Conservation (phyloP, 2,888 invertebrate species). For the Drosophila mulleri region DNA sequence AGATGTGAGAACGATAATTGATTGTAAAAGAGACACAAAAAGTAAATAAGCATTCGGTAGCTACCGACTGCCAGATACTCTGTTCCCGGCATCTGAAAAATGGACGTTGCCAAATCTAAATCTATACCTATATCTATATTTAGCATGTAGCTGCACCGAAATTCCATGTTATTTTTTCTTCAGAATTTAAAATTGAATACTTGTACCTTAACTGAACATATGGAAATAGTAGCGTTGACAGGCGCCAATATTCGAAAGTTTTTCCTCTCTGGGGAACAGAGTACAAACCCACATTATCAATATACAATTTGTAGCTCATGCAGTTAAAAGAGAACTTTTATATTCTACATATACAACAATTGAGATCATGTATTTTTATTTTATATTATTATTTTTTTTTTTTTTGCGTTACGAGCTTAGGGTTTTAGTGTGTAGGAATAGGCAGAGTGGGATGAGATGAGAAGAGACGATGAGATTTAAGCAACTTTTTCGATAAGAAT, state of each 20-base stretch:
- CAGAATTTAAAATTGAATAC: conserved; percentile 3
- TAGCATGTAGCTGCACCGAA: neutral
- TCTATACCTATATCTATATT: neutral
- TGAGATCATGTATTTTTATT: conserved; percentile 37
- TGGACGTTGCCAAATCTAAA: conserved; percentile 4
- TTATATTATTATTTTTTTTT: neutral
- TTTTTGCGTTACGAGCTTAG: conserved; percentile 55
- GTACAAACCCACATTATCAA: conserved; percentile 9
- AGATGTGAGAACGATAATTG: conserved; percentile 21
- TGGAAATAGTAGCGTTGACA: neutral
- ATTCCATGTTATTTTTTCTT: neutral
- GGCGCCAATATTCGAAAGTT: neutral
- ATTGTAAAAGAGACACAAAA: conserved; percentile 8
- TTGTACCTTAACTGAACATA: conserved; percentile 15
- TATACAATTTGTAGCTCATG: conserved; percentile 5
- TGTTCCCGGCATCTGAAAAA: conserved; percentile 10
- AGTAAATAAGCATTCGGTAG: conserved; percentile 10
- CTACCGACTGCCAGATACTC: conserved; percentile 28
- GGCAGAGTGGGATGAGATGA: conserved; percentile 9
- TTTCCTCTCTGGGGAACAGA: conserved; percentile 24
- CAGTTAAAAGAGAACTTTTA: conserved; percentile 11
- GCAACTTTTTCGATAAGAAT: conserved; percentile 43
- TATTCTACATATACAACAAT: conserved; percentile 15
- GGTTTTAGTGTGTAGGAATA: conserved; percentile 51
- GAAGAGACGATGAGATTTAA: conserved; percentile 1